A percentile compares a stretch with the other conserved stretches of the same genome.
Conservation (phyloP, 2,113 vertebrate genomes). For the Lycaon pictus region DNA sequence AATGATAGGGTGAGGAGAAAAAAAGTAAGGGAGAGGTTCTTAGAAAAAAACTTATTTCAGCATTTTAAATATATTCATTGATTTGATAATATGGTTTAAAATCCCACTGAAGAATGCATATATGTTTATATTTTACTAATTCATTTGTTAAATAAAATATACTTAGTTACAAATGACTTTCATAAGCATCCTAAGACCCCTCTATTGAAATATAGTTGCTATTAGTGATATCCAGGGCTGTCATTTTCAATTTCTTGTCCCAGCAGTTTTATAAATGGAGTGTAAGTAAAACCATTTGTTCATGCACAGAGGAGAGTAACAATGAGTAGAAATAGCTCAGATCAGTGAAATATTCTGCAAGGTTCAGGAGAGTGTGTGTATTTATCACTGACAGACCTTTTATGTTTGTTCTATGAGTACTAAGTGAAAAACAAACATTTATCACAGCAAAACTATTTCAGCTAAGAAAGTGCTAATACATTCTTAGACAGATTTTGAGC, state of each 20-base stretch:
- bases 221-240: not conserved
- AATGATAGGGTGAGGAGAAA: not conserved
- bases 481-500: not conserved
- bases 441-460: not conserved
- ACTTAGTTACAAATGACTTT: not conserved
- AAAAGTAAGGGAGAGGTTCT: not conserved
- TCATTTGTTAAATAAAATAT: not conserved
- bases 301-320: not conserved
- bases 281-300: not conserved
- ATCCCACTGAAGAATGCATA: not conserved
- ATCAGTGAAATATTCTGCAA: not conserved
- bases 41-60: not conserved
- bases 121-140: not conserved
- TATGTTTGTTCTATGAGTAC: not conserved
- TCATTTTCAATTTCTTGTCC: not conserved
- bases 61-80: not conserved
- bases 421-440: not conserved
- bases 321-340: not conserved
- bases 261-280: not conserved
- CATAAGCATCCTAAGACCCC: not conserved
- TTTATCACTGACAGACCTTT: not conserved
- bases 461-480: not conserved
- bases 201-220: not conserved
- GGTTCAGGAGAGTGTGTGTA: not conserved
- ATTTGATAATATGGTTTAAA: not conserved